Percentiles rank a stretch among this genome's conserved stretches.
Conservation (phyloP, 2,888 invertebrate genomes). For the Acronicta leporina region DNA sequence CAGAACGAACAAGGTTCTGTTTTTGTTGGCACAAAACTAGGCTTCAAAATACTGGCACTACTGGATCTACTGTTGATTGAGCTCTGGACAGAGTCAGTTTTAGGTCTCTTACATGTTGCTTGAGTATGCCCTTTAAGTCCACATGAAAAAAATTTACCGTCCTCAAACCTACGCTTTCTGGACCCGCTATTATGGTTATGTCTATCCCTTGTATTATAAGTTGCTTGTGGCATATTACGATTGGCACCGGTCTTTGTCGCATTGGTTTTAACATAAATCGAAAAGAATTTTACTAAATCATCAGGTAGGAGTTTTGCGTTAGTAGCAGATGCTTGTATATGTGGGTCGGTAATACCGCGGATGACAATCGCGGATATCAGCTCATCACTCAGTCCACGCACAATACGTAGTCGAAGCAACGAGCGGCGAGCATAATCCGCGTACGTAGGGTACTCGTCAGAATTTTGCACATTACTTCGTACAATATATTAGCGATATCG, state of each 20-base stretch:
- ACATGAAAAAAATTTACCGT: slow-evolving; percentile 6
- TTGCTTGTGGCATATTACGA: neutral
- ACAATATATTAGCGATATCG: slow-evolving; percentile 40
- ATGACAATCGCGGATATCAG: slow-evolving; percentile 27
- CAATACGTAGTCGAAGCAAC: slow-evolving; percentile 36
- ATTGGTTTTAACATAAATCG: slow-evolving; percentile 15
- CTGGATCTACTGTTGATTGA: neutral
- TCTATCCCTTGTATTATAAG: neutral
- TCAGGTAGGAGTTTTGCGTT: slow-evolving; percentile 12
- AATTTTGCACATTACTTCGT: slow-evolving; percentile 33
- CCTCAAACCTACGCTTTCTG: neutral
- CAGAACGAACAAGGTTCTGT: slow-evolving; percentile 39
- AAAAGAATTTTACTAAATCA: slow-evolving; percentile 15
- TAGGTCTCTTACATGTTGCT: slow-evolving; percentile 4
- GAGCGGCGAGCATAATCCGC: slow-evolving; percentile 45
- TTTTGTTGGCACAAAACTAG: neutral
- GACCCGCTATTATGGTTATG: too few relatives aligned
- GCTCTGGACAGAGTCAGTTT: neutral
- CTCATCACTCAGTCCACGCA: slow-evolving; percentile 48
- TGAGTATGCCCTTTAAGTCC: neutral
- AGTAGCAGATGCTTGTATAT: slow-evolving; percentile 7
- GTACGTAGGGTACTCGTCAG: slow-evolving; percentile 37
- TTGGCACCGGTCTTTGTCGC: neutral
- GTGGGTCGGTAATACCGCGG: slow-evolving; percentile 17
- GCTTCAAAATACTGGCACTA: neutral